phyloP scores from a whole-genome alignment of 2,113 vertebrate genomes.

The Thamnaconus septentrionalis region DNA sequence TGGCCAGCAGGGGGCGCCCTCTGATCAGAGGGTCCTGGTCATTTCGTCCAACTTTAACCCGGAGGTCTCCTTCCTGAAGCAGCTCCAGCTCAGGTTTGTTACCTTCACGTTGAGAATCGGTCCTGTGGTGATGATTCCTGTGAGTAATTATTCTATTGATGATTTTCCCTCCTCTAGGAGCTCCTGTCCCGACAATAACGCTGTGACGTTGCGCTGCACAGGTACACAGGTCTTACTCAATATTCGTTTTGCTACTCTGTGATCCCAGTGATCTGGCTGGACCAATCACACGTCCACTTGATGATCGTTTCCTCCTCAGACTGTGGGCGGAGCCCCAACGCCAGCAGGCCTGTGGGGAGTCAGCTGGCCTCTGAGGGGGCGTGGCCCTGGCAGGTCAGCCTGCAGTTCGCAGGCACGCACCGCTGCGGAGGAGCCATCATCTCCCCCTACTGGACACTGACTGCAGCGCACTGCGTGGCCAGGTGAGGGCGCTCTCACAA shows the following conservation, averaged over 20 bases:
- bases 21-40: constrained; percentile 32
- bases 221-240: constrained; percentile 33
- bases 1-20: constrained; percentile 16
- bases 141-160: not conserved
- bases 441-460: constrained; percentile 83
- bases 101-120: not conserved
- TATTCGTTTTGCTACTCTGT: no score
- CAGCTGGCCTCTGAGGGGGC: constrained; percentile 61
- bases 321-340: constrained; percentile 73
- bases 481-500: constrained; percentile 28
- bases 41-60: constrained; percentile 30
- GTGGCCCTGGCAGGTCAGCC: constrained; percentile 91
- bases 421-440: constrained; percentile 86
- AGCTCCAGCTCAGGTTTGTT: constrained; percentile 53
- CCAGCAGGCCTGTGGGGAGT: constrained; percentile 73
- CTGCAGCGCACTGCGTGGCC: constrained; percentile 71
- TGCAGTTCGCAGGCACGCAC: constrained; percentile 81
- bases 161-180: constrained; percentile 34
- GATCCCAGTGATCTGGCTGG: no score
- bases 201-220: constrained; percentile 60
- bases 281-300: not conserved
- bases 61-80: constrained; percentile 32
- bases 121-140: not conserved
- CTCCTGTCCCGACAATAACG: constrained; percentile 47
- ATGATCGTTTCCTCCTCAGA: constrained; percentile 61